phyloP scores from a whole-genome alignment of 2,113 vertebrate species.

The Pelvicachromis taeniatus region DNA sequence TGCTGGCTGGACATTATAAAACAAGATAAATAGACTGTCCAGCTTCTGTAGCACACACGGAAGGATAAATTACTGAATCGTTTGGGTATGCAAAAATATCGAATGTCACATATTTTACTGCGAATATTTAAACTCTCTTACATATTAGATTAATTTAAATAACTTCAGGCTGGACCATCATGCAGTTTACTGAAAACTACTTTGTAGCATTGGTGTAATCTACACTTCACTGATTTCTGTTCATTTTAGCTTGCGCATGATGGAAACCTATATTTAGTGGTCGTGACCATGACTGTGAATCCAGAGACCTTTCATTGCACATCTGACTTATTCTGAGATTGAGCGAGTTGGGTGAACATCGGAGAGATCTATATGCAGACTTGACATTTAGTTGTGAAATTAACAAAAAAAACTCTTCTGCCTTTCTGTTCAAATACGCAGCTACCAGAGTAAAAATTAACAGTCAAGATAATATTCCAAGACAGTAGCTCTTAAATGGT shows the following conservation, averaged over 20 bases:
- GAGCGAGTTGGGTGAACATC: not conserved
- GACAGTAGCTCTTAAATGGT: conserved; percentile 42
- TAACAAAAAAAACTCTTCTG: not conserved
- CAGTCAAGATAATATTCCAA: conserved; percentile 40
- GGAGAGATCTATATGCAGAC: not conserved
- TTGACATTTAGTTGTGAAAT: conserved; percentile 16
- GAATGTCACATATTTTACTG: not conserved
- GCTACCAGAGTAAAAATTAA: conserved; percentile 22
- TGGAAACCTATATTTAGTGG: not conserved
- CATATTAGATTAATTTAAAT: not conserved
- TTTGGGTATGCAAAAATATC: not conserved
- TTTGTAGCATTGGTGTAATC: not conserved
- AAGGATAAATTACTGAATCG: not conserved
- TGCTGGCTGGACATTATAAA: conserved; percentile 2
- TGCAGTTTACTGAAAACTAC: not conserved
- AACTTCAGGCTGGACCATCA: not conserved
- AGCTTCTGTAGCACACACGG: not conserved
- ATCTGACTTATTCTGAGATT: not conserved
- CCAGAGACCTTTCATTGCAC: not conserved
- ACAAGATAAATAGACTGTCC: not conserved
- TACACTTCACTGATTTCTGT: not conserved
- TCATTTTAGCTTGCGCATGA: not conserved
- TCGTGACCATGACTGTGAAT: not conserved
- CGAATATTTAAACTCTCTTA: not conserved
- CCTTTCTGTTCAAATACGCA: conserved; percentile 1